Percentiles rank a stretch among this genome's conserved stretches.
These are phyloP conservation scores for Lepisosteus osseus DNA, from an alignment of 2,113 vertebrate genomes.

Conservation along the genomic window DNA sequence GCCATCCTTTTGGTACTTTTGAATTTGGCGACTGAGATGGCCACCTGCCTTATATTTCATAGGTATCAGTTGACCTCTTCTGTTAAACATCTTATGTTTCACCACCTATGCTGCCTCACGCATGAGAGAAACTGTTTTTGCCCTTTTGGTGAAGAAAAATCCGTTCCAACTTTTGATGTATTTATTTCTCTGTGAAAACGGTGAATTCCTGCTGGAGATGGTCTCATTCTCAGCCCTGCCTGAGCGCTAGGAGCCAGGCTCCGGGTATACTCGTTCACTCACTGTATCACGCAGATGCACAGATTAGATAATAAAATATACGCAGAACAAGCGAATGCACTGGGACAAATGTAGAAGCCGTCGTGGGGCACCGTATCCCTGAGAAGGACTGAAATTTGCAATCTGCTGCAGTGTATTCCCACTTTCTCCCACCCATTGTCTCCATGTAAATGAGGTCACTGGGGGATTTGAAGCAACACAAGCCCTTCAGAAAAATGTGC, in stretches of 20 bases:
- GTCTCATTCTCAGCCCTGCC: too few species aligned
- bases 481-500: neutral
- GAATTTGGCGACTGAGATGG: neutral
- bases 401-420: slow-evolving; percentile 6
- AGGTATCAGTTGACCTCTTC: neutral
- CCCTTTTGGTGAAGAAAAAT: too few species aligned
- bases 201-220: too few species aligned
- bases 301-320: slow-evolving; percentile 2
- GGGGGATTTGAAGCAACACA: neutral
- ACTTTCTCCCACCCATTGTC: neutral
- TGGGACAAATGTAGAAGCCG: neutral
- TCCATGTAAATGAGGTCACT: neutral
- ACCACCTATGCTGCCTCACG: too few species aligned
- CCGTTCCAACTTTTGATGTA: too few species aligned
- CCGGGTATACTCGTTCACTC: neutral
- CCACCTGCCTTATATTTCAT: neutral
- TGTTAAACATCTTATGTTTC: too few species aligned
- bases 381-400: neutral
- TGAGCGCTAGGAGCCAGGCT: too few species aligned
- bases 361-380: neutral
- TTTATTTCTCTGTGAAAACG: too few species aligned
- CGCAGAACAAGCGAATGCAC: neutral
- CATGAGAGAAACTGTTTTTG: too few species aligned
- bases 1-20: neutral
- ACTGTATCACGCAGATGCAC: neutral